A percentile compares a stretch with the other conserved stretches of the same genome.
Conservation (phyloP, 2,888 invertebrate genomes). For the Aplocera efformata region DNA sequence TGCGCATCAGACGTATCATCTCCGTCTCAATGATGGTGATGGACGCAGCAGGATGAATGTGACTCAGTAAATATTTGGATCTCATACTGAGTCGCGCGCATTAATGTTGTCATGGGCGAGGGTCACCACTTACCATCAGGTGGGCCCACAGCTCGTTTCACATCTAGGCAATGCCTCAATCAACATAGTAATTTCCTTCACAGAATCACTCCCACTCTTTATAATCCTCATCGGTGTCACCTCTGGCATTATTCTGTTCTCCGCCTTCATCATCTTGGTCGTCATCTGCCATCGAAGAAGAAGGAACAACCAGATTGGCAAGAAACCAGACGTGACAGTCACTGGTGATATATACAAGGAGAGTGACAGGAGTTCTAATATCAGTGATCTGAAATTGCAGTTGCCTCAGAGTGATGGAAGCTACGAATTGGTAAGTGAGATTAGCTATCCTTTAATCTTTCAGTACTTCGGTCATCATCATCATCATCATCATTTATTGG, state of each 20-base stretch:
- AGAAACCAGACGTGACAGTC: conserved; percentile 81
- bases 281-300: conserved; percentile 87
- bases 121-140: too few relatives aligned
- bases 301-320: conserved; percentile 77
- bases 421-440: conserved; percentile 83
- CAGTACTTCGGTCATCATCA: too few relatives aligned
- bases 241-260: conserved; percentile 90
- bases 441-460: too few relatives aligned
- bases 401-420: conserved; percentile 90
- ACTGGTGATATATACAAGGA: conserved; percentile 81
- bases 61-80: too few relatives aligned
- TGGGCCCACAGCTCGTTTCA: too few relatives aligned
- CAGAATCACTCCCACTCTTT: conserved; percentile 88
- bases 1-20: too few relatives aligned
- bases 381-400: conserved; percentile 94
- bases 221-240: conserved; percentile 92
- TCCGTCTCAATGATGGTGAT: too few relatives aligned
- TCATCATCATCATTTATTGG: too few relatives aligned
- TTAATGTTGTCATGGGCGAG: too few relatives aligned
- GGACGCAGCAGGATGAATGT: too few relatives aligned
- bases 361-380: conserved; percentile 94
- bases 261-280: conserved; percentile 89
- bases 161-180: too few relatives aligned
- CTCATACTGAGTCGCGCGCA: too few relatives aligned
- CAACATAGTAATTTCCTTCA: conserved; percentile 30